Conservation (phyloP, 1,140 invertebrate species). For the Geopemphigus sp. region DNA sequence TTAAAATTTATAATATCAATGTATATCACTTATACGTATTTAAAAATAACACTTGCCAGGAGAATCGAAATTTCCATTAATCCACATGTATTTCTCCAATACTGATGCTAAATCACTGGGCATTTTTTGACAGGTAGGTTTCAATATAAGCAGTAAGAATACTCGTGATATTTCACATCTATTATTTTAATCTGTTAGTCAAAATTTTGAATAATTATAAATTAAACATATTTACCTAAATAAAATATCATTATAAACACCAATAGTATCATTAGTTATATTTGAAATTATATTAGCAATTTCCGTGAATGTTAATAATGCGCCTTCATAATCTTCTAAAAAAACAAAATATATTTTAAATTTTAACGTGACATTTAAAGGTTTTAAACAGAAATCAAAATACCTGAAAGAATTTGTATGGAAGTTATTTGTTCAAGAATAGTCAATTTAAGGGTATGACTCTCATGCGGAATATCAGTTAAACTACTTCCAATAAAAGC, state of each 20-base stretch:
- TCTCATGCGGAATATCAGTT: conserved; percentile 38
- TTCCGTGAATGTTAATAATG: conserved; percentile 36
- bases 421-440: conserved; percentile 41
- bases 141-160: conserved; percentile 39
- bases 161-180: conserved; percentile 47
- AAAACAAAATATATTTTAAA: background rate
- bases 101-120: conserved; percentile 41
- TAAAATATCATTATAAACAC: conserved; percentile 39
- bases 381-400: conserved; percentile 10
- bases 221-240: conserved; percentile 20
- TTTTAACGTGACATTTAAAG: background rate
- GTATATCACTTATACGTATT: background rate
- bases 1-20: background rate
- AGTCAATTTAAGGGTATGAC: conserved; percentile 32
- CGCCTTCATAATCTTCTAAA: conserved; percentile 45
- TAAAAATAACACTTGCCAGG: conserved; percentile 27
- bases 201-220: background rate
- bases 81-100: conserved; percentile 45
- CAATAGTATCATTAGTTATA: background rate
- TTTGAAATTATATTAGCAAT: conserved; percentile 34
- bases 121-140: conserved; percentile 46
- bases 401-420: conserved; percentile 42
- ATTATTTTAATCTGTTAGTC: background rate
- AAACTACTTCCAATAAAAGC: conserved; percentile 42
- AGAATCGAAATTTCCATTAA: conserved; percentile 46